Base-by-base conservation (phyloP, 2,797 vertebrate species). In the Cirrhinus molitorella region DNA sequence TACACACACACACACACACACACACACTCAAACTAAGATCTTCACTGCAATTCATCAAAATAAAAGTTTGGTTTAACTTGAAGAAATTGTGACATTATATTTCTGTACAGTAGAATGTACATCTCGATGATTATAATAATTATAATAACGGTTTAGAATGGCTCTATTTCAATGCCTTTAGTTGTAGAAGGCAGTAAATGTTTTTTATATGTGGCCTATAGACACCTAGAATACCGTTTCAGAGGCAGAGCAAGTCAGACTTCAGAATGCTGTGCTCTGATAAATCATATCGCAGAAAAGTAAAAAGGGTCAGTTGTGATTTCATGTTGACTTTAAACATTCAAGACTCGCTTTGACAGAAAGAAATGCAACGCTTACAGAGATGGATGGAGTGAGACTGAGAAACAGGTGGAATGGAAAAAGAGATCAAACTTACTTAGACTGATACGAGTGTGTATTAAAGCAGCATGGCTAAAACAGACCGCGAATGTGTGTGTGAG, bases 401-500 rank as follows among this genome's bases (percentile, higher is more conserved):
- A 80, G 6, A 68, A 80, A 70, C 79, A 80, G 79, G 79, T 81
- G 68, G 53, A 81, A 72, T 23, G 53, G 79, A 61, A 81, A 72
- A 61, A 45, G 53, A 82, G 45, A 81, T 81, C 45, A 79, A 68
- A 55, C 57, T 47, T 63, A 43, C 49, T 72, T n/a, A 14, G 34
- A 80, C 21, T 65, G 43, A 65, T 65, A 65, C 4, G 57, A 74
- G 59, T 66, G 71, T 66, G 47, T 80, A 49, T 79, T 37, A 66
- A 40, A 34, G 57, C 31, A 66, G 16, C 21, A 53, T 5, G 74
- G 45, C 43, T 53, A 10, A 51, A 65, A 14, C 45, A 72, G 14
- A 72, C 47, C 12, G 25, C 4, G 43, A 25, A 4, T 59, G 25
- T 66, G 12, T 11, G 72, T 1, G 71, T n/a, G 49, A 51, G 45